Evolutionary conservation across 2,797 vertebrate species (phyloP), one percentile per base, ranked within the genome.

Genomic region (Sebastes diploproa): DNA sequence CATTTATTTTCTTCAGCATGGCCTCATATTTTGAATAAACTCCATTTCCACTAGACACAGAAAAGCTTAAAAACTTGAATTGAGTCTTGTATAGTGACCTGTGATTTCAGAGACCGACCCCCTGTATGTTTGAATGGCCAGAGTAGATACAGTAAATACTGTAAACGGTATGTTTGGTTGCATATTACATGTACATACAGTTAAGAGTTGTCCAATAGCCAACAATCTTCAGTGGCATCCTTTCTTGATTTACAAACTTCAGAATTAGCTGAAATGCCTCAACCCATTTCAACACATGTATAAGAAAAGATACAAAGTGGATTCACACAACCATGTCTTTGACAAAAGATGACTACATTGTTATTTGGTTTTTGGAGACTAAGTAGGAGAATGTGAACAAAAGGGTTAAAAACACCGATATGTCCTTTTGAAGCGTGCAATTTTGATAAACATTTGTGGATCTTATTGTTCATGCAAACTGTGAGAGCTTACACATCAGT

Each of bases 381-480:
- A 30, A 54, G 54, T 29, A 50, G 55, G 38, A 66, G 36, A 81
- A 72, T 72, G 68, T 86, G 61, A 66, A 38, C 23, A 60, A 29
- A 8, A 20, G 23, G 42, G 14, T 78, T 54, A 61, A 82, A 66
- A 88, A 72, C 56, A 79, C 22, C 7, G 1, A 14, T 59, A 8
- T 52, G 69, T 71, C 55, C 58, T 34, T 68, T 59, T 32, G 68
- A 85, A 82, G 55, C 72, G 63, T 88, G 83, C 83, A 87, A 4
- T 56, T 75, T 62, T 60, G 54, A 76, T 86, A 54, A 82, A 73
- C 67, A 85, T 34, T 36, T 69, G 25, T 70, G 34, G 22, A 71
- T 79, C 52, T 80, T 67, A 52, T 72, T 80, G 67, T 77, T 75
- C 86, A 89, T 85, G 86, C 84, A 85, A 68, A 78, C 78, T 67